Evolutionary conservation across 1,140 invertebrate species (phyloP), one percentile per base, ranked within the genome.

Genomic region (Apis laboriosa): DNA sequence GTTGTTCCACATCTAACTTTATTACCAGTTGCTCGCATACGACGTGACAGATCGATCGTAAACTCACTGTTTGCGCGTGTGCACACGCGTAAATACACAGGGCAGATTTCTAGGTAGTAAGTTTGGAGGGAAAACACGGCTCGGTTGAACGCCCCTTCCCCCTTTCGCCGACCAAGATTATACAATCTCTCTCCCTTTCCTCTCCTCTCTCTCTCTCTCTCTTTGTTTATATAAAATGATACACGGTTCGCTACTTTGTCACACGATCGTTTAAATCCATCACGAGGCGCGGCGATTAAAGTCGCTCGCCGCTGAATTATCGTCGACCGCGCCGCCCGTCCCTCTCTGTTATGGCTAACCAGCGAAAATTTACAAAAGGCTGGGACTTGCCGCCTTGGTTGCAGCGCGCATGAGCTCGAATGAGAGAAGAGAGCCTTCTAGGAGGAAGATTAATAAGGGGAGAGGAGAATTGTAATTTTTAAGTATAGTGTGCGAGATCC

Each of bases 31-130:
- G 84, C 75, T 74, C 72, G 80, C 87, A 34, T 34, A 34, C 34
- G 55, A 77, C 77, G 84, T 84, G 87, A 88, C 80, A 88, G 86
- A 88, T 88, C 87, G 87, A 88, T 88, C 87, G 87, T 88, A 88
- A 88, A 88, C 84, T 71, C 80, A 34, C 24, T 60, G 53, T 24
- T 56, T 58, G 13, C 71, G 55, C 56, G 28, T 73, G 58, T 81
- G 76, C 63, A 67, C 67, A 72, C 72, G 49, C 51, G n/a, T 21
- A 21, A 19, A 34, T 15, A 63, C 12, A 24, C 17, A 24, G 15
- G 17, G 12, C n/a, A 17, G 13, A 43, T 43, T 43, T 43, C 34
- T 43, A 55, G 51, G 43, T 2, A 11, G 77, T 17, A 71, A 51
- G 58, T 34, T 68, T 55, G 19, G 64, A 60, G 34, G 34, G 34